Evolutionary conservation across 1,140 invertebrate genomes (phyloP), one percentile per base, ranked within the genome.

Genomic region (Bombus consobrinus): DNA sequence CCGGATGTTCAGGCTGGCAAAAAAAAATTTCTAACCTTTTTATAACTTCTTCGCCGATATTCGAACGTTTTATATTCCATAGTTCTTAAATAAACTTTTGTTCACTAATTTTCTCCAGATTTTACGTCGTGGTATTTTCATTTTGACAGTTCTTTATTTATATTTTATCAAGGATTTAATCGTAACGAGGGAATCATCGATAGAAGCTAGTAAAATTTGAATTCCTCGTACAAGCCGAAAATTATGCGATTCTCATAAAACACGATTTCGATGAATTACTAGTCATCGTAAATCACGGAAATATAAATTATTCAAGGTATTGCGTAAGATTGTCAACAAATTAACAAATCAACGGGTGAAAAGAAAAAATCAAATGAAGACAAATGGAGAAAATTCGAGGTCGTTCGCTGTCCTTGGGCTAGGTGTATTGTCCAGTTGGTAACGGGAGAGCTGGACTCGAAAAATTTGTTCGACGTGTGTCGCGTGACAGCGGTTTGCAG

Each of bases 401-500:
- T 47, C 41, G 32, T 34, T 18, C 34, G 12, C 22, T 18, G 47
- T n/a, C 79, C 79, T 78, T 72, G 13, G 4, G 28, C 76, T 72
- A 74, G 59, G 71, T 37, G 77, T 57, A 81, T 68, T 18, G 41
- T 83, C 64, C 81, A 37, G 22, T 74, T 53, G 73, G 64, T 37
- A 83, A 76, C 47, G 47, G 3, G 25, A 37, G 64, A 41, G 53
- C 25, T 25, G 10, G 10, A 12, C 34, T 53, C 32, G 81, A 88
- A 83, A 86, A 88, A 84, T 86, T 53, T 41, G 62, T 78, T 71
- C 66, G 64, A 62, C 83, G 79, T 39, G 83, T 88, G 89, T 82
- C 89, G 53, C 83, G 75, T 78, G 89, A 88, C 71, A 84, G 39
- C 57, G 34, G 72, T 80, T 83, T 83, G 90, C 90, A 91, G 89